These are phyloP conservation scores for Arnoldichthys spilopterus DNA, from an alignment of 2,797 vertebrate genomes.

Conservation along the genomic window DNA sequence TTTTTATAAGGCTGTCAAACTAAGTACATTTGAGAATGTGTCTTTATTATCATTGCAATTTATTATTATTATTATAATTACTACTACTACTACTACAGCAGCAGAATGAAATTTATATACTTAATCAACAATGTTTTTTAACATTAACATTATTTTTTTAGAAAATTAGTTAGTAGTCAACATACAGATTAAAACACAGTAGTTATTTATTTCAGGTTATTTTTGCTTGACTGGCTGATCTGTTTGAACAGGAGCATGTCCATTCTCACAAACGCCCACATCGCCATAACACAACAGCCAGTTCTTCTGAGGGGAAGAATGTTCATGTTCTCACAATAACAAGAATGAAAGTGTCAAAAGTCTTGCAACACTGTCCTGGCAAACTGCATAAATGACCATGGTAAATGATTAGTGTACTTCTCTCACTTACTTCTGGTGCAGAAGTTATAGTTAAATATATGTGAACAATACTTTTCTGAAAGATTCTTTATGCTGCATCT, in stretches of 20 bases:
- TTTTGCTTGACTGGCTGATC: background rate
- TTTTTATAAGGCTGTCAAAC: no score
- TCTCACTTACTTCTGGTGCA: background rate
- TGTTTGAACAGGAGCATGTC: background rate
- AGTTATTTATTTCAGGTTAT: no score
- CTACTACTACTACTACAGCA: no score
- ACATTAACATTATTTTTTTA: no score
- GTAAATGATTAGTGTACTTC: conserved; percentile 5
- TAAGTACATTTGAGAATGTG: no score
- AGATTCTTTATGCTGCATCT: background rate
- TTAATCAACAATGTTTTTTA: no score
- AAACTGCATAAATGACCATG: conserved; percentile 26
- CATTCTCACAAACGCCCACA: conserved; percentile 26
- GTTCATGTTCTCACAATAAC: conserved; percentile 10
- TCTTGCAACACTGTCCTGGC: conserved; percentile 10
- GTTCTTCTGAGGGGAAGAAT: background rate
- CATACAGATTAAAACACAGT: no score
- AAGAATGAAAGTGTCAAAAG: conserved; percentile 36
- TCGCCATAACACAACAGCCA: conserved; percentile 47
- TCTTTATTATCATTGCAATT: no score
- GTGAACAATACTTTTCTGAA: background rate
- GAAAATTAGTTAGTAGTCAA: no score
- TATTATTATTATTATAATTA: no score
- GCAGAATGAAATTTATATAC: no score
- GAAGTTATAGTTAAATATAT: background rate